These are phyloP conservation scores for Parthenolecanium corni DNA, from an alignment of 2,888 invertebrate species.

Conservation along the genomic window DNA sequence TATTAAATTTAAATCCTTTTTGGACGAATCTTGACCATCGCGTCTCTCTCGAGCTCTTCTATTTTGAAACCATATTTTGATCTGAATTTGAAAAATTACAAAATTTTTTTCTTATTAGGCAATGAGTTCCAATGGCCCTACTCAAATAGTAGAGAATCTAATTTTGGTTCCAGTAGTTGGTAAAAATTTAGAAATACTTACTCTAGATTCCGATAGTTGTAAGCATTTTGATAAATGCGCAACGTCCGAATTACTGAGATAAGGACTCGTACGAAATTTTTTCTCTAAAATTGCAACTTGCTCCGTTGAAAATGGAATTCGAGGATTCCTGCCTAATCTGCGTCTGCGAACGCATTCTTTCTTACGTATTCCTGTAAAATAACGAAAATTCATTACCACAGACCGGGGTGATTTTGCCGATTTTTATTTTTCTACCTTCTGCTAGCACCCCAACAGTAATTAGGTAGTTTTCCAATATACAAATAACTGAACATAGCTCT, in stretches of 20 bases:
- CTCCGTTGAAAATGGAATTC: slow-evolving; percentile 60
- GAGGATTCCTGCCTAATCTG: slow-evolving; percentile 51
- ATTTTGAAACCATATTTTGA: slow-evolving; percentile 36
- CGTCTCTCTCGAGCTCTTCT: slow-evolving; percentile 34
- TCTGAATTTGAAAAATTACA: slow-evolving; percentile 30
- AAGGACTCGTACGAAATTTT: slow-evolving; percentile 53
- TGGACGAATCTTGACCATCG: slow-evolving; percentile 27
- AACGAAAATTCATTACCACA: not conserved
- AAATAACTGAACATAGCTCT: no score
- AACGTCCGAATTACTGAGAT: slow-evolving; percentile 58
- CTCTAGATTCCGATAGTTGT: slow-evolving; percentile 56
- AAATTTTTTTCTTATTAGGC: not conserved
- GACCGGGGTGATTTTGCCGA: no score
- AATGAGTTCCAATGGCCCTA: not conserved
- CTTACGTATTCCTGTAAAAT: slow-evolving; percentile 37
- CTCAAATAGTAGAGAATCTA: no score
- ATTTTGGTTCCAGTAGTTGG: no score
- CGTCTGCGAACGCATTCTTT: slow-evolving; percentile 42
- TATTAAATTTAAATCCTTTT: not conserved
- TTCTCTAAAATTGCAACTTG: slow-evolving; percentile 57
- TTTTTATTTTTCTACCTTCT: no score
- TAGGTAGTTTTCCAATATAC: no score
- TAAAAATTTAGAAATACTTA: no score
- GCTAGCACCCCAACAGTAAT: no score
- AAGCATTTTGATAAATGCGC: slow-evolving; percentile 50